These are phyloP conservation scores for Papilio xuthus DNA, from an alignment of 1,140 invertebrate genomes.

Conservation along the genomic window DNA sequence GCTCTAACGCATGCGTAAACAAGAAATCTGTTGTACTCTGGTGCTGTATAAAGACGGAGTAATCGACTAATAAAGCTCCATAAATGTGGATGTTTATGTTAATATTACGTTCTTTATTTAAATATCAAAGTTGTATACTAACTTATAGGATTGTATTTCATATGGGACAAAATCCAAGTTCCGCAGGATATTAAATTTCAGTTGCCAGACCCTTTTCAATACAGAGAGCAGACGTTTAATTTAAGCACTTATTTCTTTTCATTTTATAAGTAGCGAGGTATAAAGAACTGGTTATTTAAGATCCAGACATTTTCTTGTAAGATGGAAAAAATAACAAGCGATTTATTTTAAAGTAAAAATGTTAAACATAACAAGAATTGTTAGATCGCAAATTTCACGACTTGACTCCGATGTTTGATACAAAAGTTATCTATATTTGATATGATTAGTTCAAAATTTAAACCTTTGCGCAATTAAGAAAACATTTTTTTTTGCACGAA, in stretches of 20 bases:
- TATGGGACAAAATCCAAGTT: conserved; percentile 12
- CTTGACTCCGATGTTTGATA: neutral
- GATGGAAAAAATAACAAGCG: neutral
- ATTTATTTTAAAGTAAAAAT: neutral
- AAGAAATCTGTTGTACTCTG: too few relatives aligned
- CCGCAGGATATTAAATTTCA: conserved; percentile 25
- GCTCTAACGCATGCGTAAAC: too few relatives aligned
- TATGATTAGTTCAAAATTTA: too few relatives aligned
- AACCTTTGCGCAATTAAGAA: too few relatives aligned
- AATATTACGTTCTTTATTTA: neutral
- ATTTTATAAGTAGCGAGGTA: neutral
- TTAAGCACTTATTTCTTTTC: conserved; percentile 12
- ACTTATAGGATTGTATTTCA: neutral
- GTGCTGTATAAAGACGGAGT: too few relatives aligned
- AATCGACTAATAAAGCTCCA: too few relatives aligned
- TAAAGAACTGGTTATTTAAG: neutral
- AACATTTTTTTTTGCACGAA: too few relatives aligned
- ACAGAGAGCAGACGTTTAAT: conserved; percentile 13
- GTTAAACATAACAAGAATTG: neutral
- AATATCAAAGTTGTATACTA: neutral
- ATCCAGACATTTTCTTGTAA: neutral
- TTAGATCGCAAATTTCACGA: too few relatives aligned
- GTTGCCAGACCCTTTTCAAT: conserved; percentile 22
- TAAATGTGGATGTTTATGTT: neutral
- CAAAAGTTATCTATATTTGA: too few relatives aligned